A percentile compares a stretch with the other conserved stretches of the same genome.
phyloP scores from a whole-genome alignment of 2,113 vertebrate species.

The Clarias macrocephalus region DNA sequence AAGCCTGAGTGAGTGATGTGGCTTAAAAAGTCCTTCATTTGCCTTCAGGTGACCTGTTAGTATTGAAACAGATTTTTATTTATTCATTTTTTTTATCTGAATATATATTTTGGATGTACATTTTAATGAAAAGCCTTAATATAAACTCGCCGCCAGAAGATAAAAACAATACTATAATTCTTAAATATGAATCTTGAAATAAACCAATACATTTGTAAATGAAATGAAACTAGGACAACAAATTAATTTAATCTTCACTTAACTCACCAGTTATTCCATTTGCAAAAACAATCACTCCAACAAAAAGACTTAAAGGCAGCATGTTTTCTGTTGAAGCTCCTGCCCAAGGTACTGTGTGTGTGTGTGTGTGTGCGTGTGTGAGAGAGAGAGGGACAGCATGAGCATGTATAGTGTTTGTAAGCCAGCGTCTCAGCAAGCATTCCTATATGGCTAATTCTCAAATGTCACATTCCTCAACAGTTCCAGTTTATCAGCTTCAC shows the following conservation, averaged over 20 bases:
- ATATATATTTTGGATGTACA: no score
- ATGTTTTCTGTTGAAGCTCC: conserved; percentile 43
- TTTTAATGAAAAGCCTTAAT: no score
- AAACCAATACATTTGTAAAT: background rate
- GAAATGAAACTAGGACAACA: no score
- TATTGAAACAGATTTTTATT: no score
- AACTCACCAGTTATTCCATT: conserved; percentile 33
- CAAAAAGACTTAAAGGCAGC: conserved; percentile 54
- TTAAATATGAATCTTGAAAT: background rate
- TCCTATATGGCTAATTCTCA: background rate
- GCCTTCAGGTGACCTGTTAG: no score
- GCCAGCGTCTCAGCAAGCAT: background rate
- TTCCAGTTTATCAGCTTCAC: background rate
- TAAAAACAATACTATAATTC: no score
- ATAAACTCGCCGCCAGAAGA: no score
- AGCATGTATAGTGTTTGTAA: no score
- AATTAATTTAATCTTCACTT: background rate
- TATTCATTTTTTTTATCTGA: no score
- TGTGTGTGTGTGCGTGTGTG: background rate
- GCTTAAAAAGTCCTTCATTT: no score
- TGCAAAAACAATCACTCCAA: conserved; percentile 49
- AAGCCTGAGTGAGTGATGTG: no score
- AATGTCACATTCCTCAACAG: background rate
- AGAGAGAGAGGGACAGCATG: no score
- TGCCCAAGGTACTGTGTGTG: background rate